These are phyloP conservation scores for Bucorvus abyssinicus DNA, from an alignment of 2,797 vertebrate species.

Conservation along the genomic window DNA sequence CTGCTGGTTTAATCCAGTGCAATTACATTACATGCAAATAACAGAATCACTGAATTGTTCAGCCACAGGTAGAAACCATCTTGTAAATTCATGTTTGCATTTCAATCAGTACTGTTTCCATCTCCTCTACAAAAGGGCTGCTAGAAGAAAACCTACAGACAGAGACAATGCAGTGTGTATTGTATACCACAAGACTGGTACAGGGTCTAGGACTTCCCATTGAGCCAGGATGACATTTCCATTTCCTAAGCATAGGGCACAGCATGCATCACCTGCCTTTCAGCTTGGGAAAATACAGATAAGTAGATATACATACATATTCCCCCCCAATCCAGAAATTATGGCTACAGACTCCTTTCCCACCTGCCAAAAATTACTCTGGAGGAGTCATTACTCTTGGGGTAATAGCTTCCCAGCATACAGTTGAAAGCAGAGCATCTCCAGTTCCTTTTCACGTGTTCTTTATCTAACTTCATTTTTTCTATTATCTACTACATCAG, in stretches of 20 bases:
- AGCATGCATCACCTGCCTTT: neutral
- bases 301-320: neutral
- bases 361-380: neutral
- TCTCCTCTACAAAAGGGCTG: neutral
- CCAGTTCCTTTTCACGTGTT: neutral
- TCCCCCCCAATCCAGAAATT: neutral
- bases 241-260: neutral
- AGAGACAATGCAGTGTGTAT: accelerated
- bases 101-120: neutral
- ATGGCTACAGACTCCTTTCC: neutral
- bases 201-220: neutral
- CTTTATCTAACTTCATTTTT: neutral
- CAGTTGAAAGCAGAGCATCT: neutral
- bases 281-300: neutral
- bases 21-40: neutral
- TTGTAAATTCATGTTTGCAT: neutral
- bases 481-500: neutral
- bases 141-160: neutral
- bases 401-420: neutral
- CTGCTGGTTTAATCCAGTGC: neutral
- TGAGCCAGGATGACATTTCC: neutral
- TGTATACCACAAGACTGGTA: accelerated
- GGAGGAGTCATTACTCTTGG: neutral
- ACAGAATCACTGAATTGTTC: neutral
- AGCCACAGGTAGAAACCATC: neutral